Conservation (phyloP, 2,113 vertebrate species). For the Dissostichus mawsoni region DNA sequence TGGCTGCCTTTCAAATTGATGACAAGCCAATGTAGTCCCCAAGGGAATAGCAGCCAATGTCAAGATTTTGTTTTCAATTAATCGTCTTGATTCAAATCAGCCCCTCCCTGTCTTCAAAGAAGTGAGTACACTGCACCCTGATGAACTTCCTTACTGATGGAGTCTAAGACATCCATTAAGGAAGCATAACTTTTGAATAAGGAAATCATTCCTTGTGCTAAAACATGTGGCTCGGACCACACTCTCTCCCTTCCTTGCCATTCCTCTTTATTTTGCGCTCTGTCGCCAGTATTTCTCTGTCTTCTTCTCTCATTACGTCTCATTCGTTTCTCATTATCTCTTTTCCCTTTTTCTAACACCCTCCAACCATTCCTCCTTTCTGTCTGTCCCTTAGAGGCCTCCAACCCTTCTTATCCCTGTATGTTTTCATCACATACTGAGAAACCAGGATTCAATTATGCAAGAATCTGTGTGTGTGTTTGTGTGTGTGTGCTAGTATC, state of each 20-base stretch:
- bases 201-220: slow-evolving; percentile 32
- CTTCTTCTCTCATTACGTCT: slow-evolving; percentile 25
- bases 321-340: slow-evolving; percentile 17
- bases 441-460: slow-evolving; percentile 57
- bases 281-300: slow-evolving; percentile 18
- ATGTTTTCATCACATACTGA: slow-evolving; percentile 55
- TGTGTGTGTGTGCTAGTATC: slow-evolving; percentile 5
- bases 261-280: slow-evolving; percentile 12
- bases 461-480: slow-evolving; percentile 43
- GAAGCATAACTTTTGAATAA: slow-evolving; percentile 44
- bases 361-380: not conserved
- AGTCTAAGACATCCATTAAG: slow-evolving; percentile 36
- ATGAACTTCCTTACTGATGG: slow-evolving; percentile 38
- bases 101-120: slow-evolving; percentile 31
- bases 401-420: slow-evolving; percentile 34
- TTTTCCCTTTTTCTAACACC: not conserved
- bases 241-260: slow-evolving; percentile 8
- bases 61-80: slow-evolving; percentile 34
- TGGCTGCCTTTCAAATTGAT: slow-evolving; percentile 29
- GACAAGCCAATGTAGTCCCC: slow-evolving; percentile 10
- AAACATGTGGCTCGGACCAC: slow-evolving; percentile 54
- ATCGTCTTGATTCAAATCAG: slow-evolving; percentile 12
- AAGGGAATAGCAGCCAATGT: not conserved
- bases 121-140: slow-evolving; percentile 1
- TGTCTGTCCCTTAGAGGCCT: not conserved